Evolutionary conservation across 2,888 invertebrate genomes (phyloP).

Genomic region (Dione vanillae): DNA sequence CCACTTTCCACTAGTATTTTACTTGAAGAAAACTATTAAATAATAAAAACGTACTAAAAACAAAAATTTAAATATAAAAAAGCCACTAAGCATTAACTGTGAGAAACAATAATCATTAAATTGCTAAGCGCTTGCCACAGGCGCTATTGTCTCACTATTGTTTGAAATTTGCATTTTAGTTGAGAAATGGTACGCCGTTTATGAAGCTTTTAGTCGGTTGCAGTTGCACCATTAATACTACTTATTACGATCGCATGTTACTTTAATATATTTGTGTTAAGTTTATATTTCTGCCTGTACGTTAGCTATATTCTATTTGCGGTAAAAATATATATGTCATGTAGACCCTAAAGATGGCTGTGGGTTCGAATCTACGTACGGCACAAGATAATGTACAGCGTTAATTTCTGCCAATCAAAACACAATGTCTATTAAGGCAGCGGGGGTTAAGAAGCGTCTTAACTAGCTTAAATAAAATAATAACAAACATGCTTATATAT

Average conservation of each 20-base stretch:
- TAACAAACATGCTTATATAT: no score
- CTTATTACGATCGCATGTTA: conserved; percentile 13
- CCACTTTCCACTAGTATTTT: neutral
- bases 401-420: no score
- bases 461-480: no score
- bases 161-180: conserved; percentile 31
- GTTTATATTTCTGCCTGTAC: neutral
- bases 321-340: no score
- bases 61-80: conserved; percentile 14
- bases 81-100: neutral
- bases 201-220: conserved; percentile 26
- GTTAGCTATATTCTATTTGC: no score
- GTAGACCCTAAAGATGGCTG: no score
- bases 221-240: conserved; percentile 18
- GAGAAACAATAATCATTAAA: conserved; percentile 25
- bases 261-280: neutral
- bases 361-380: no score
- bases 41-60: neutral
- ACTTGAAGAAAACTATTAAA: neutral
- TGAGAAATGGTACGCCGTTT: conserved; percentile 32
- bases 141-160: conserved; percentile 25
- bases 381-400: no score
- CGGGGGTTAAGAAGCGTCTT: no score
- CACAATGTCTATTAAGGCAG: no score
- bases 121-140: conserved; percentile 27